Evolutionary conservation across 37 sponge, comb jelly and placozoan genomes (phyloP).

Genomic region (Crambe crambe): DNA sequence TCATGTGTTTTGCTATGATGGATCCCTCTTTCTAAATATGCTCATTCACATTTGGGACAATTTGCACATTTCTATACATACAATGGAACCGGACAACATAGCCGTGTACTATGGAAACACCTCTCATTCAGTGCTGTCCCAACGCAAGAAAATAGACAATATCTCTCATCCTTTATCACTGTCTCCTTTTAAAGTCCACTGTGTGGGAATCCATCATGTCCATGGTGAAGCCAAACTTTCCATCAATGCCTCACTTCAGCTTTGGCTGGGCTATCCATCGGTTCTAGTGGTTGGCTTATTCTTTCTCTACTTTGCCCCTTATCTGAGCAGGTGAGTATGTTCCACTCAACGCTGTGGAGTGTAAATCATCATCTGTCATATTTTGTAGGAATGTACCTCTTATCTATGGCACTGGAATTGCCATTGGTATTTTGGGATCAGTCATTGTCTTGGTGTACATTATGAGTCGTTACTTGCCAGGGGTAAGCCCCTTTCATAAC

Average conservation of each 20-base stretch:
- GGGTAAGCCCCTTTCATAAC: slow-evolving; percentile 9
- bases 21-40: background rate
- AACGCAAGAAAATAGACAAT: background rate
- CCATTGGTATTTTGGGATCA: slow-evolving; percentile 71
- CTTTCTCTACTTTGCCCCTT: slow-evolving; percentile 57
- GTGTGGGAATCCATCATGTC: slow-evolving; percentile 22
- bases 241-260: background rate
- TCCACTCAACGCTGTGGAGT: background rate
- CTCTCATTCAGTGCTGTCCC: background rate
- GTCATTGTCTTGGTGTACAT: slow-evolving; percentile 66
- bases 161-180: background rate
- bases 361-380: background rate
- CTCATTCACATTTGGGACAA: slow-evolving; percentile 2
- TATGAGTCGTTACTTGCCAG: slow-evolving; percentile 64
- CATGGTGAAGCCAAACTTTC: background rate
- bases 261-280: slow-evolving; percentile 3
- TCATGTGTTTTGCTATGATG: slow-evolving; percentile 35
- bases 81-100: background rate
- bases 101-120: slow-evolving; percentile 24
- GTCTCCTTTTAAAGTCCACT: slow-evolving; percentile 32
- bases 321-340: slow-evolving; percentile 44
- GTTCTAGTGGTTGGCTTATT: slow-evolving; percentile 42
- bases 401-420: slow-evolving; percentile 52
- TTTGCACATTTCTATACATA: background rate
- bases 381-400: slow-evolving; percentile 50